Evolutionary conservation across 37 sponge, comb jelly and placozoan genomes (phyloP).

Genomic region (Bolinopsis microptera): DNA sequence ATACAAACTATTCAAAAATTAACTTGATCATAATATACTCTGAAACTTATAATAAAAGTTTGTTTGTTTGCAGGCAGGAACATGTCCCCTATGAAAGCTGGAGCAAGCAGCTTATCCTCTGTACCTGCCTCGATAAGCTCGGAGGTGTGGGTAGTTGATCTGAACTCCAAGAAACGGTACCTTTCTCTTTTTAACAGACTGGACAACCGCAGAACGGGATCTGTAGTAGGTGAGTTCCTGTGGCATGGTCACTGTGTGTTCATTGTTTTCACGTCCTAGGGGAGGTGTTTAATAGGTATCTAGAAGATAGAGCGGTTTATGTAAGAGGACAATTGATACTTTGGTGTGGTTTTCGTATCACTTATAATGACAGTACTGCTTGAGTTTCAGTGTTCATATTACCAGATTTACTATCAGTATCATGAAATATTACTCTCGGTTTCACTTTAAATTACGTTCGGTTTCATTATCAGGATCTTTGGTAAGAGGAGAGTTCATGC

Average conservation of each 20-base stretch:
- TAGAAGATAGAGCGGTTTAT: too few relatives aligned
- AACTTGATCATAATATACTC: too few relatives aligned
- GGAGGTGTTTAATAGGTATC: background rate
- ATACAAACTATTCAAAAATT: too few relatives aligned
- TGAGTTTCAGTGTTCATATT: too few relatives aligned
- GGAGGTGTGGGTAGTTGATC: constrained; percentile 37
- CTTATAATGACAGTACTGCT: too few relatives aligned
- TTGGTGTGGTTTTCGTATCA: too few relatives aligned
- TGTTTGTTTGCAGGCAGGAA: background rate
- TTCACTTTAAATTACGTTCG: too few relatives aligned
- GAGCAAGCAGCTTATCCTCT: background rate
- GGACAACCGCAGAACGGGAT: background rate
- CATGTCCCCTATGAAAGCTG: constrained; percentile 19
- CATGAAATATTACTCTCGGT: too few relatives aligned
- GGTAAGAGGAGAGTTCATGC: background rate
- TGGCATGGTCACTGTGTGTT: background rate
- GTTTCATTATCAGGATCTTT: too few relatives aligned
- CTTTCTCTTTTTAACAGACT: constrained; percentile 6
- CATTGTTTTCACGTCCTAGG: background rate
- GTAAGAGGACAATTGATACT: too few relatives aligned
- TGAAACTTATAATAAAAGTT: too few relatives aligned
- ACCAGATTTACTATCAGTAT: too few relatives aligned
- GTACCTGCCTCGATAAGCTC: constrained; percentile 3
- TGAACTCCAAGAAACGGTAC: background rate
- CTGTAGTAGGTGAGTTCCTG: background rate